phyloP scores from a whole-genome alignment of 2,113 vertebrate species.

The Amphiprion ocellaris region DNA sequence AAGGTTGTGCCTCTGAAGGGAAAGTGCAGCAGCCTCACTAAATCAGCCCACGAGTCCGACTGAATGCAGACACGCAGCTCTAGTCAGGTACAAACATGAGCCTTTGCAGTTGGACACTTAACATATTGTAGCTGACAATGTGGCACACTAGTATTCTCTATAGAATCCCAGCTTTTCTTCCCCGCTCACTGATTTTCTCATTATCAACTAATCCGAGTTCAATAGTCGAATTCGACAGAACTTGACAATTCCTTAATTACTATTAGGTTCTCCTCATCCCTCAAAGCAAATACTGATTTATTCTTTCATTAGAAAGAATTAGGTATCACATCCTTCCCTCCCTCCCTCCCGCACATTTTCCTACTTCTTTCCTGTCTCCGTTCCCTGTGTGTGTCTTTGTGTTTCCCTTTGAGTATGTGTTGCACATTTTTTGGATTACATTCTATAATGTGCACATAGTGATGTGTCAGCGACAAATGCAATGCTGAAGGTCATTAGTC shows the following conservation, averaged over 20 bases:
- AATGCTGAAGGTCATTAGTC: slow-evolving; percentile 57
- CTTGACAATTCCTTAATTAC: slow-evolving; percentile 67
- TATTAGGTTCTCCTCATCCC: slow-evolving; percentile 54
- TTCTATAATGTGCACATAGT: slow-evolving; percentile 45
- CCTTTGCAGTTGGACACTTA: not conserved
- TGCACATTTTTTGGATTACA: slow-evolving; percentile 18
- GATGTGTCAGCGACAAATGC: slow-evolving; percentile 60
- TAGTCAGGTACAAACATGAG: slow-evolving; percentile 27
- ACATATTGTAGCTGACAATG: slow-evolving; percentile 15
- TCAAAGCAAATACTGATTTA: slow-evolving; percentile 63
- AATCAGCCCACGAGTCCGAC: slow-evolving; percentile 29
- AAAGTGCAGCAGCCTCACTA: slow-evolving; percentile 36
- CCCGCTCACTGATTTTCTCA: slow-evolving; percentile 39
- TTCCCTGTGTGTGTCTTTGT: slow-evolving; percentile 20
- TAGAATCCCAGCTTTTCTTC: slow-evolving; percentile 7
- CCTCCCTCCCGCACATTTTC: slow-evolving; percentile 21
- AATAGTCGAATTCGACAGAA: slow-evolving; percentile 67
- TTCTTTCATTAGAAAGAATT: slow-evolving; percentile 61
- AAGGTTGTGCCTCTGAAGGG: slow-evolving; percentile 36
- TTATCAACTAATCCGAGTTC: slow-evolving; percentile 64
- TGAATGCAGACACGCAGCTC: slow-evolving; percentile 12
- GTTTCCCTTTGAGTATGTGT: slow-evolving; percentile 10
- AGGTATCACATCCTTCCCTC: slow-evolving; percentile 36
- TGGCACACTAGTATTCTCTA: not conserved
- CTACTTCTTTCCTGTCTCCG: slow-evolving; percentile 14